phyloP scores from a whole-genome alignment of 2,888 invertebrate species.

The Nymphalis polychloros region DNA sequence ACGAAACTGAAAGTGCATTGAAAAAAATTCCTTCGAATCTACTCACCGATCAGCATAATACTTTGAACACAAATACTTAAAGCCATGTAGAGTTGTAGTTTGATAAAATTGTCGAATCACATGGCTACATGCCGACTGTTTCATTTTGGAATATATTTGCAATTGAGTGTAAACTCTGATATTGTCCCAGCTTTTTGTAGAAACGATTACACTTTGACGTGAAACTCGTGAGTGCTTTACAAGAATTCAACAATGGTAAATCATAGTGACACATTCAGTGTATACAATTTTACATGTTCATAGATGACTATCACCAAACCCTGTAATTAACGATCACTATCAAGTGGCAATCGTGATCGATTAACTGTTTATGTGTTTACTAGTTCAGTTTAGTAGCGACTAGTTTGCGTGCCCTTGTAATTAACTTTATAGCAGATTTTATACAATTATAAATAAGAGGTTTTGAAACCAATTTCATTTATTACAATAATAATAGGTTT shows the following conservation, averaged over 20 bases:
- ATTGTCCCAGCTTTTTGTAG: too few relatives aligned
- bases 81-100: conserved; percentile 69
- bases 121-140: conserved; percentile 38
- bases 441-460: too few relatives aligned
- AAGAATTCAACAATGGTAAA: background rate
- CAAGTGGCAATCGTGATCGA: conserved; percentile 42
- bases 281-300: conserved; percentile 19
- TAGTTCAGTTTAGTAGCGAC: background rate
- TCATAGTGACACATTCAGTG: conserved; percentile 1
- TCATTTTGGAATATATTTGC: conserved; percentile 29
- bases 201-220: too few relatives aligned
- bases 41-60: conserved; percentile 63
- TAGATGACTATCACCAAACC: conserved; percentile 20
- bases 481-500: too few relatives aligned
- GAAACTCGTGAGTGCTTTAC: background rate
- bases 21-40: background rate
- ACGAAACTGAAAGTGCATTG: background rate
- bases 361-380: conserved; percentile 26
- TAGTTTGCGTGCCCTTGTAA: conserved; percentile 1
- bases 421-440: background rate
- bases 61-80: conserved; percentile 62
- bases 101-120: conserved; percentile 54
- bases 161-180: too few relatives aligned
- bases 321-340: conserved; percentile 45
- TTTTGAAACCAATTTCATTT: too few relatives aligned